Conservation (phyloP, 2,797 vertebrate species). For the Neostethus bicornis region DNA sequence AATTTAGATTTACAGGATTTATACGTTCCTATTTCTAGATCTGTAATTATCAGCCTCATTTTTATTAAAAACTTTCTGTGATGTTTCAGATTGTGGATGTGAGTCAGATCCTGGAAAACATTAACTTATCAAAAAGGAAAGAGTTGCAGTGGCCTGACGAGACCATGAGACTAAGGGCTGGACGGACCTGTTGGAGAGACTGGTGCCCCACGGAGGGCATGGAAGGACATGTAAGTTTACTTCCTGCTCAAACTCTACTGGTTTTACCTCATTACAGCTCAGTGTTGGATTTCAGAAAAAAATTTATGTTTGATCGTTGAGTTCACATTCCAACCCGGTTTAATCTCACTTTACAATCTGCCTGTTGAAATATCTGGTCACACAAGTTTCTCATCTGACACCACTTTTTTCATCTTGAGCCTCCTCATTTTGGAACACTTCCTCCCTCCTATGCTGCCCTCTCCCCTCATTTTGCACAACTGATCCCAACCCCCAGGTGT, state of each 20-base stretch:
- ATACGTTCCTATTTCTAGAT: too few relatives aligned
- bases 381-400: too few relatives aligned
- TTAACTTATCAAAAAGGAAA: slow-evolving; percentile 95
- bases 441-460: too few relatives aligned
- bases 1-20: too few relatives aligned
- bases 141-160: slow-evolving; percentile 99
- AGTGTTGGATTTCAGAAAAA: not conserved
- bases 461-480: too few relatives aligned
- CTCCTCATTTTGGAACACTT: too few relatives aligned
- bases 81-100: slow-evolving; percentile 86
- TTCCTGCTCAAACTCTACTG: too few relatives aligned
- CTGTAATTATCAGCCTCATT: not conserved
- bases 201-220: slow-evolving; percentile 98
- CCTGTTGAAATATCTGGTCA: too few relatives aligned
- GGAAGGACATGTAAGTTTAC: slow-evolving; percentile 96
- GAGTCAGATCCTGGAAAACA: slow-evolving; percentile 92
- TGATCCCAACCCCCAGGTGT: too few relatives aligned
- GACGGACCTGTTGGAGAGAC: slow-evolving; percentile 97
- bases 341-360: not conserved
- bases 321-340: slow-evolving; percentile 4
- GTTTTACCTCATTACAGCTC: too few relatives aligned
- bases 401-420: too few relatives aligned
- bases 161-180: slow-evolving; percentile 90
- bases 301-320: not conserved
- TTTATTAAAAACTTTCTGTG: not conserved